phyloP scores from a whole-genome alignment of 1,140 invertebrate genomes.

The Drosophila ogumai region DNA sequence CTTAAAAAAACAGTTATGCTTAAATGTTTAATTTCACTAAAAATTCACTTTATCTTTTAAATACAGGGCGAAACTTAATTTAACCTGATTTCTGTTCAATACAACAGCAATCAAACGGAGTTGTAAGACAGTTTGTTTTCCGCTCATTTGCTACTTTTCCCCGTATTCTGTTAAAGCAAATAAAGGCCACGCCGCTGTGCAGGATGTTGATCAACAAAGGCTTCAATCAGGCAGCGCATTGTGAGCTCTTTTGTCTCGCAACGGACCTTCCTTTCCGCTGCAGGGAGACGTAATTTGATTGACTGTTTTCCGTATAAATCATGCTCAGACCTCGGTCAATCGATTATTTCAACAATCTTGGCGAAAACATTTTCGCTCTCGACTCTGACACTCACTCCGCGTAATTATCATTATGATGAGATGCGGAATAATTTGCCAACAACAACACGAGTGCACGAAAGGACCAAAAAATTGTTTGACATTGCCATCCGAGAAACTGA shows the following conservation, averaged over 20 bases:
- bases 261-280: constrained; percentile 15
- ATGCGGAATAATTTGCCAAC: constrained; percentile 61
- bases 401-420: constrained; percentile 68
- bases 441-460: constrained; percentile 22
- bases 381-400: constrained; percentile 44
- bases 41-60: background rate
- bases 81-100: background rate
- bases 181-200: constrained; percentile 5
- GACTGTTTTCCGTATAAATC: constrained; percentile 52
- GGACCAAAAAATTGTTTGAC: constrained; percentile 55
- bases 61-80: background rate
- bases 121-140: constrained; percentile 8
- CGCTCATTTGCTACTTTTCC: background rate
- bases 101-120: constrained; percentile 10
- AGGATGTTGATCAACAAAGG: constrained; percentile 48
- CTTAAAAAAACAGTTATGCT: background rate
- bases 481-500: constrained; percentile 40
- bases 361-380: constrained; percentile 46
- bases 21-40: background rate
- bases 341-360: constrained; percentile 53
- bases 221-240: constrained; percentile 41
- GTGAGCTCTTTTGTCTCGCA: constrained; percentile 20
- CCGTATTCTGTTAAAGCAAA: constrained; percentile 21
- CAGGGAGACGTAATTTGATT: constrained; percentile 37
- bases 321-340: constrained; percentile 36